Percentiles rank a stretch among this genome's conserved stretches.
Conservation (phyloP, 2,888 invertebrate genomes). For the Graphium colonna region DNA sequence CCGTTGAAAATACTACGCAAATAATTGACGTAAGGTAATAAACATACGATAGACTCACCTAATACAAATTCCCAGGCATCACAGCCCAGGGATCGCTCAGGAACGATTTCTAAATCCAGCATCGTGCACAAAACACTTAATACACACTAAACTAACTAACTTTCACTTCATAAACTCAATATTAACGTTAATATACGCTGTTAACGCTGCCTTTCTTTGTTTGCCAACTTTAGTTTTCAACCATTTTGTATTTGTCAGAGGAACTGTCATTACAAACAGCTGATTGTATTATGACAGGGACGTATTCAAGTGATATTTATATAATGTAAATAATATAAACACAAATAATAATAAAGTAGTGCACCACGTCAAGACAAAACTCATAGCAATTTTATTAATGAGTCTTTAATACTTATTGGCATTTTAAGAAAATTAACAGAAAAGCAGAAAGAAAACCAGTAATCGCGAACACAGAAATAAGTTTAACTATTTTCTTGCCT, state of each 20-base stretch:
- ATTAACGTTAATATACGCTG: conserved; percentile 63
- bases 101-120: conserved; percentile 98
- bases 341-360: too few species aligned
- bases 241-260: conserved; percentile 81
- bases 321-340: neutral
- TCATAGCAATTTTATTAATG: too few species aligned
- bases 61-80: conserved; percentile 99
- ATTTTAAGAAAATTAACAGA: too few species aligned
- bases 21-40: conserved; percentile 73
- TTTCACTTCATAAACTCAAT: conserved; percentile 67
- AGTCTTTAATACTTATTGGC: too few species aligned
- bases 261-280: conserved; percentile 81
- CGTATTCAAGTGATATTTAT: conserved; percentile 35
- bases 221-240: conserved; percentile 80
- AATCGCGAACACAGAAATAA: too few species aligned
- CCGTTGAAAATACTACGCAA: conserved; percentile 73
- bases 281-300: conserved; percentile 75
- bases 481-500: too few species aligned
- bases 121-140: conserved; percentile 85
- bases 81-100: conserved; percentile 96
- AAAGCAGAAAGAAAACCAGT: too few species aligned
- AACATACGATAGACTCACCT: conserved; percentile 84
- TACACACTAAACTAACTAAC: conserved; percentile 87
- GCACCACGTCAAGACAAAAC: too few species aligned
- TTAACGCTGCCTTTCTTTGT: conserved; percentile 78